phyloP scores from a whole-genome alignment of 2,888 invertebrate species.

The Julus scandinavius region DNA sequence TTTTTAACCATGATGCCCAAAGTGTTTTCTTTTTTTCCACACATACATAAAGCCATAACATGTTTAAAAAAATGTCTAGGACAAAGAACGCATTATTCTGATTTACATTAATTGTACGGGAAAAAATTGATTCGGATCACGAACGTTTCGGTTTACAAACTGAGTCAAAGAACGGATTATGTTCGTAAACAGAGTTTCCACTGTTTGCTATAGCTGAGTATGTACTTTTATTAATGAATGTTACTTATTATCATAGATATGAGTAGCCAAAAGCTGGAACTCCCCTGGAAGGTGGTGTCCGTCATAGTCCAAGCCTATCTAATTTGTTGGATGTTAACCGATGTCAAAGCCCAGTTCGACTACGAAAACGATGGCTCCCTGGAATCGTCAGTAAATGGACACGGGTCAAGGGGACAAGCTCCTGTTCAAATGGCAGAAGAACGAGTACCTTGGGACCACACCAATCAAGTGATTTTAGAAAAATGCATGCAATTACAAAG shows the following conservation, averaged over 20 bases:
- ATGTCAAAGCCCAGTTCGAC: slow-evolving; percentile 48
- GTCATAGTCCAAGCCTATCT: slow-evolving; percentile 51
- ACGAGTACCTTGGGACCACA: slow-evolving; percentile 50
- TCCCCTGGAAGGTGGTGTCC: slow-evolving; percentile 23
- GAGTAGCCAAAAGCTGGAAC: slow-evolving; percentile 45
- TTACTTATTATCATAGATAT: slow-evolving; percentile 48
- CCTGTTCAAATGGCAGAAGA: slow-evolving; percentile 40
- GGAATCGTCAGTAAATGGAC: not conserved
- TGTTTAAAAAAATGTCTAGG: no score
- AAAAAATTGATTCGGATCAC: no score
- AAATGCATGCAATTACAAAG: slow-evolving; percentile 53
- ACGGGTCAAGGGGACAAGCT: not conserved
- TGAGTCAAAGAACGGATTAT: no score
- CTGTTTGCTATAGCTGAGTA: no score
- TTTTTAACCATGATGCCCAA: no score
- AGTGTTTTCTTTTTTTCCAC: no score
- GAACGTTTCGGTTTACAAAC: no score
- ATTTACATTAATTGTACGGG: no score
- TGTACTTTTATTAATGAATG: not conserved
- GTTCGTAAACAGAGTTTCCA: no score
- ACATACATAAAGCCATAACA: no score
- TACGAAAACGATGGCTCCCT: slow-evolving; percentile 52
- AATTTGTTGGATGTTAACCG: slow-evolving; percentile 42
- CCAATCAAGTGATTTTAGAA: slow-evolving; percentile 52
- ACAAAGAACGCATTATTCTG: no score